A percentile compares a stretch with the other conserved stretches of the same genome.
Conservation (phyloP, 2,888 invertebrate genomes). For the Steinernema hermaphroditum region DNA sequence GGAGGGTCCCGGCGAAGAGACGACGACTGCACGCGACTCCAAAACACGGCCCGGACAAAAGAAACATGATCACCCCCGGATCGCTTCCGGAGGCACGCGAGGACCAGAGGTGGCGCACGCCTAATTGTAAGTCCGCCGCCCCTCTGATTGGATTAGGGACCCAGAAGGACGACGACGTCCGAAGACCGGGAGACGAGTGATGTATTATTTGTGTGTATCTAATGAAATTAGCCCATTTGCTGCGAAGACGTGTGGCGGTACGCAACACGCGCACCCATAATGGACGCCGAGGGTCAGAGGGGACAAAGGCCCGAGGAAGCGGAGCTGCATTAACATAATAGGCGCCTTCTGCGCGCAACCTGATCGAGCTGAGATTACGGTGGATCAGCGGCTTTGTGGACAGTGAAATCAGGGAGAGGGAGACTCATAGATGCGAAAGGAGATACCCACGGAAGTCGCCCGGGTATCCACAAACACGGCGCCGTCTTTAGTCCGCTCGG, state of each 20-base stretch:
- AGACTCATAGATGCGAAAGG: too few relatives aligned
- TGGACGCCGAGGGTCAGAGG: background rate
- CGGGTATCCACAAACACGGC: too few relatives aligned
- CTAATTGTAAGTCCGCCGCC: background rate
- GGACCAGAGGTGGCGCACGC: background rate
- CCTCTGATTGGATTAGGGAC: slow-evolving; percentile 13
- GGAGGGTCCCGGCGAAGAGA: background rate
- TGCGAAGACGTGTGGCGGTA: background rate
- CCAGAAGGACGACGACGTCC: background rate
- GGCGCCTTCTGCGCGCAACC: background rate
- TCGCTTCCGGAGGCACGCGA: background rate
- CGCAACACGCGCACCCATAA: background rate
- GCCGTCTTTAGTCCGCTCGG: too few relatives aligned
- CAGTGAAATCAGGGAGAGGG: too few relatives aligned
- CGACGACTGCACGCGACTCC: too few relatives aligned
- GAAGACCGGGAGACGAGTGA: slow-evolving; percentile 6
- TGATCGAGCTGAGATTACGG: background rate
- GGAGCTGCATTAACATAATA: slow-evolving; percentile 7
- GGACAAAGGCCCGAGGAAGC: slow-evolving; percentile 1
- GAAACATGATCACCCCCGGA: slow-evolving; percentile 6
- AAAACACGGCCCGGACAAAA: slow-evolving; percentile 6
- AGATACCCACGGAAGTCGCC: too few relatives aligned
- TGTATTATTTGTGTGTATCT: slow-evolving; percentile 24
- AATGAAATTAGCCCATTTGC: slow-evolving; percentile 18
- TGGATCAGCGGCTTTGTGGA: too few relatives aligned